A percentile compares a stretch with the other conserved stretches of the same genome.
Evolutionary conservation across 2,888 invertebrate genomes (phyloP).

Genomic region (Aspidapion aeneum): DNA sequence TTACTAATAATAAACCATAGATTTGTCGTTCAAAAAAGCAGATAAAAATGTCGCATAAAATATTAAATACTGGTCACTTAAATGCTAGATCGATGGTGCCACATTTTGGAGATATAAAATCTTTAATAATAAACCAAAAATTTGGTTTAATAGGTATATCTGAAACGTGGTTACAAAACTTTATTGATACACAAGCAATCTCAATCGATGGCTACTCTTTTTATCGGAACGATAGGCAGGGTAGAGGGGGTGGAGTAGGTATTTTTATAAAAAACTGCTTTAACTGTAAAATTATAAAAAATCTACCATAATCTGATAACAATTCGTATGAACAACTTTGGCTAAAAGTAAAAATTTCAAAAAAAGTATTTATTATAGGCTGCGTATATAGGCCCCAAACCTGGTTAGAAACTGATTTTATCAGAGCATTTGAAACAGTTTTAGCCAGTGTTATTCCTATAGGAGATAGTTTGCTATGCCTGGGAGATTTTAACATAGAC

Average conservation of each 20-base stretch:
- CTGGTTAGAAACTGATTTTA: not conserved
- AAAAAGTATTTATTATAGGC: too few species aligned
- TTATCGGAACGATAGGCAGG: not conserved
- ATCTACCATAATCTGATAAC: not conserved
- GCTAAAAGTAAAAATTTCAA: too few species aligned
- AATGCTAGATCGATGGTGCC: constrained; percentile 5
- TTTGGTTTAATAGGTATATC: constrained; percentile 3
- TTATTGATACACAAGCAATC: not conserved
- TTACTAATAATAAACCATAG: too few species aligned
- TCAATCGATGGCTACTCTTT: not conserved
- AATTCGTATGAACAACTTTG: too few species aligned
- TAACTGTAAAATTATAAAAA: constrained; percentile 1
- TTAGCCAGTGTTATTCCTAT: too few species aligned
- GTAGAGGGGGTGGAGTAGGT: constrained; percentile 1
- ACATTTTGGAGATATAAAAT: constrained; percentile 5
- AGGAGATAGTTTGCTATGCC: too few species aligned
- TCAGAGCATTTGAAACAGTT: not conserved
- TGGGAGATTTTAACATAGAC: too few species aligned
- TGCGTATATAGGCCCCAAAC: not conserved
- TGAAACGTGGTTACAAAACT: constrained; percentile 1
- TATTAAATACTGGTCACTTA: constrained; percentile 5
- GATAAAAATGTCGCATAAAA: not conserved
- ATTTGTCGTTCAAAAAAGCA: too few species aligned
- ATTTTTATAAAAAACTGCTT: constrained; percentile 4
- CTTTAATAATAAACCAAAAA: not conserved